phyloP scores from a whole-genome alignment of 2,113 vertebrate species.

The Saguinus midas region DNA sequence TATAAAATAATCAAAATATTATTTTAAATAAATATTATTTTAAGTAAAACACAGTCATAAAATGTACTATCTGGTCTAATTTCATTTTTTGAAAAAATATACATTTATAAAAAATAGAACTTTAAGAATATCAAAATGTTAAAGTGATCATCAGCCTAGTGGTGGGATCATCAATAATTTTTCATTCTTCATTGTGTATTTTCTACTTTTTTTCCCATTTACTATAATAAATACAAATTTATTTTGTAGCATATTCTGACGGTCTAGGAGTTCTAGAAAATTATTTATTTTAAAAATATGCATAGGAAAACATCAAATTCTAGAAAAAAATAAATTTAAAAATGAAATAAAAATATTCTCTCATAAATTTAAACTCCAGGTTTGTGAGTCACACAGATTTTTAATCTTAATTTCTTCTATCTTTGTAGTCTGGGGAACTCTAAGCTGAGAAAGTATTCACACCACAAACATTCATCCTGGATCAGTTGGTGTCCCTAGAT shows the following conservation, averaged over 20 bases:
- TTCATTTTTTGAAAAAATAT: background rate
- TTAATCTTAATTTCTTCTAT: background rate
- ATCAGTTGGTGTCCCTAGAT: background rate
- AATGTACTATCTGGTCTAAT: background rate
- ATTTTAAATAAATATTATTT: background rate
- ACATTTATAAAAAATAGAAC: background rate
- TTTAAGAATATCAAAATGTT: background rate
- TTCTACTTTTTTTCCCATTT: background rate
- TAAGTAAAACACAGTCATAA: background rate
- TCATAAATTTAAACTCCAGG: background rate
- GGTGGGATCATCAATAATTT: background rate
- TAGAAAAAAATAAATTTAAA: background rate
- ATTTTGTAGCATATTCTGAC: background rate
- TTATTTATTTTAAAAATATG: background rate
- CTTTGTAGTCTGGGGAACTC: background rate
- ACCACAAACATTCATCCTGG: background rate
- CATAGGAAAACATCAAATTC: background rate
- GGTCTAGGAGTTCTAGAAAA: background rate
- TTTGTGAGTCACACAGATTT: background rate
- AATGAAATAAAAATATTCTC: background rate
- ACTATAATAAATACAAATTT: background rate
- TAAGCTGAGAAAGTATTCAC: background rate
- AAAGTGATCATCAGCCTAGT: background rate
- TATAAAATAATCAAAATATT: background rate
- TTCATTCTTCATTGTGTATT: background rate